Evolutionary conservation across 1,140 invertebrate species (phyloP).

Genomic region (Drosophila pandora): DNA sequence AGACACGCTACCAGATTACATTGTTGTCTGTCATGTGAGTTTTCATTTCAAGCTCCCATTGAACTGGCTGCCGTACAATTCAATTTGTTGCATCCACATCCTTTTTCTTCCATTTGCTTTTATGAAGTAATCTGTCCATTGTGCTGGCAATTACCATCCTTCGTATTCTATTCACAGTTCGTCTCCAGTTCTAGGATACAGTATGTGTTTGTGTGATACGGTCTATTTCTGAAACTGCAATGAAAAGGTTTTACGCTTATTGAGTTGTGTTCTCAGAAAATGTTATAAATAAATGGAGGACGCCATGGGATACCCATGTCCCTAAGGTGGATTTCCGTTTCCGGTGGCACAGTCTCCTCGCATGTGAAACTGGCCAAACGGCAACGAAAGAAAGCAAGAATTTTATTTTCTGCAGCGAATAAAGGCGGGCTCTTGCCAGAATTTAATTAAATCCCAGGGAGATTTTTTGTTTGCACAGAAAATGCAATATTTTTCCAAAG

Average conservation of each 20-base stretch:
- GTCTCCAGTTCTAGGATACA: neutral
- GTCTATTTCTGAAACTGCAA: slow-evolving; percentile 31
- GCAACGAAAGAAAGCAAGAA: slow-evolving; percentile 38
- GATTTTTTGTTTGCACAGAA: slow-evolving; percentile 30
- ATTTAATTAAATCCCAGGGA: slow-evolving; percentile 62
- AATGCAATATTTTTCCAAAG: slow-evolving; percentile 11
- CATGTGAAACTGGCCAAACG: slow-evolving; percentile 17
- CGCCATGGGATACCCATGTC: neutral
- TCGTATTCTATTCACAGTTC: slow-evolving; percentile 23
- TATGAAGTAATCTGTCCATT: slow-evolving; percentile 33
- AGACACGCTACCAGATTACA: slow-evolving; percentile 14
- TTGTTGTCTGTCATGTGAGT: slow-evolving; percentile 22
- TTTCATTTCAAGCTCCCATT: slow-evolving; percentile 40
- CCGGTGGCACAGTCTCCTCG: neutral
- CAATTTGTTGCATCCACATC: slow-evolving; percentile 41
- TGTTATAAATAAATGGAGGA: slow-evolving; percentile 28
- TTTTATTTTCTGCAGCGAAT: slow-evolving; percentile 46
- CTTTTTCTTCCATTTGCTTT: neutral
- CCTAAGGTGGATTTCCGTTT: slow-evolving; percentile 15
- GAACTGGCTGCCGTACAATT: slow-evolving; percentile 32
- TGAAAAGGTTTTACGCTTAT: slow-evolving; percentile 19
- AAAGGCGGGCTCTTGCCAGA: slow-evolving; percentile 1
- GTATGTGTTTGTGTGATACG: neutral
- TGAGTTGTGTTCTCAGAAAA: slow-evolving; percentile 31
- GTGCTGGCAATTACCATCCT: slow-evolving; percentile 42